Conservation (phyloP, 2,113 vertebrate genomes). For the Oreotrochilus melanogaster region DNA sequence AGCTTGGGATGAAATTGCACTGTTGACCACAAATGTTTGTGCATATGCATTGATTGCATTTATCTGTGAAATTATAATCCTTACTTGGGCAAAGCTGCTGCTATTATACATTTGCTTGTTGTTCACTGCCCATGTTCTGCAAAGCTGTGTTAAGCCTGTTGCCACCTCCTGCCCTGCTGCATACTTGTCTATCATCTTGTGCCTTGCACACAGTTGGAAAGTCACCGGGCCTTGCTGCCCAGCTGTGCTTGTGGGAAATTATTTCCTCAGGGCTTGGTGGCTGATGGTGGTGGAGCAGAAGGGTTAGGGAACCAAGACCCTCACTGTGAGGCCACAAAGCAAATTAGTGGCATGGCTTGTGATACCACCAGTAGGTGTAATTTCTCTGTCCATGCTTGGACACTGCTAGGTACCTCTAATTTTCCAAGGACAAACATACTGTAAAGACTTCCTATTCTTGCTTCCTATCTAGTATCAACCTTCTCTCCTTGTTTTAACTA, state of each 20-base stretch:
- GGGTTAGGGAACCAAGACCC: neutral
- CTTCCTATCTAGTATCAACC: neutral
- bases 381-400: neutral
- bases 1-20: neutral
- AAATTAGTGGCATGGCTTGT: neutral
- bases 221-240: neutral
- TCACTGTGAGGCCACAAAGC: neutral
- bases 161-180: neutral
- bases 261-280: neutral
- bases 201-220: neutral
- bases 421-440: neutral
- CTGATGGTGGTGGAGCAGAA: neutral
- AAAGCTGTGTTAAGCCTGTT: neutral
- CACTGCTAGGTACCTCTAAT: neutral
- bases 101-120: neutral
- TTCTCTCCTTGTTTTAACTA: neutral
- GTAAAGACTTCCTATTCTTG: neutral
- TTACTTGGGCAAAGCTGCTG: neutral
- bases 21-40: neutral
- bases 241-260: neutral
- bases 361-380: neutral
- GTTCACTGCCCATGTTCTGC: neutral
- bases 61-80: slow-evolving; percentile 5
- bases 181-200: neutral
- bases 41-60: neutral